Evolutionary conservation across 2,888 invertebrate genomes (phyloP), one percentile per base, ranked within the genome.

Genomic region (Agrochola lychnidis): DNA sequence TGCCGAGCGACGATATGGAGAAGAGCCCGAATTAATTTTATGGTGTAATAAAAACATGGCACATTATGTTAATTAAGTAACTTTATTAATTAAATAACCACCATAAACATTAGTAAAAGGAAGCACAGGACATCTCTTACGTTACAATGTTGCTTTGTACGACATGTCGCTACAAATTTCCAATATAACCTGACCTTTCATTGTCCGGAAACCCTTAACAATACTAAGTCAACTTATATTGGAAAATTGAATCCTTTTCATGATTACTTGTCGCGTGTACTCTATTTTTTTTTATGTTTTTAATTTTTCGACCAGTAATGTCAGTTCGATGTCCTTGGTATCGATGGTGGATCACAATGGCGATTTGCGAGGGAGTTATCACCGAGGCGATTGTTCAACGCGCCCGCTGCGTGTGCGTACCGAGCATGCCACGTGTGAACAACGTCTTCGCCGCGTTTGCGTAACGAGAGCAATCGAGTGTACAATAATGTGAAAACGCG

Each of bases 51-150:
- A 82, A 79, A 76, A 57, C 25, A 14, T 30, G 0, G 6, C 14
- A 22, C 40, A 40, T 76, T 61, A 62, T n/a, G 14, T 57, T 42
- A 63, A 67, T 67, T 62, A 48, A 48, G 42, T 40, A 62, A 22
- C 40, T 30, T 59, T n/a, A 48, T 56, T 73, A 80, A 78, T 79
- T 63, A 64, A 40, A 59, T 64, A 9, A 30, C 36, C 3, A n/a
- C 14, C 9, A 51, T 67, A 76, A 82, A 67, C 48, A 76, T 81
- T 56, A 48, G 25, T 73, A 61, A n/a, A 74, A 81, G 1, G 19
- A 45, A 40, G 3, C 61, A 56, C 14, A n/a, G 45, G 40, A 48
- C 19, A 25, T 40, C n/a, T 36, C 59, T 61, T 10, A 48, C 16
- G 19, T 56, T 63, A 77, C 62, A 73, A 73, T 25, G 30, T 81